Percentiles rank a stretch among this genome's conserved stretches.
These are phyloP conservation scores for Neolamprologus hecqui DNA, from an alignment of 2,113 vertebrate genomes.

Conservation along the genomic window DNA sequence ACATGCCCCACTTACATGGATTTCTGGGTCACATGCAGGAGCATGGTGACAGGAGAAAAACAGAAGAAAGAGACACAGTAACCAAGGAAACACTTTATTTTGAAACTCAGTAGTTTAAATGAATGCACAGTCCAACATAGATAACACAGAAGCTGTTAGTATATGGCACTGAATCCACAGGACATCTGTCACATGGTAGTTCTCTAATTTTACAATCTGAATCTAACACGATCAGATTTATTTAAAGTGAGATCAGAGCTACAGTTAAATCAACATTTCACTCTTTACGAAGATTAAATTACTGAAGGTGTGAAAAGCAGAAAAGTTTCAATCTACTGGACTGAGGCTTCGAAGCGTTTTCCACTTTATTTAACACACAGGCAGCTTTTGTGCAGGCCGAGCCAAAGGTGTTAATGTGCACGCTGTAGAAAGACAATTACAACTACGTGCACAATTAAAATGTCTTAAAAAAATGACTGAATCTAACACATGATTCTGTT, in stretches of 20 bases:
- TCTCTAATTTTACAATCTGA: not conserved
- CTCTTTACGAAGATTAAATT: not conserved
- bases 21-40: not conserved
- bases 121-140: not conserved
- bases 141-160: not conserved
- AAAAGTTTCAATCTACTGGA: fast-evolving
- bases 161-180: fast-evolving
- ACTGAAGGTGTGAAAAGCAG: not conserved
- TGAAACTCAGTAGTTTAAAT: not conserved
- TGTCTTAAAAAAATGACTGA: not conserved
- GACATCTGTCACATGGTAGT: fast-evolving
- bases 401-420: not conserved
- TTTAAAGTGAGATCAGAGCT: not conserved
- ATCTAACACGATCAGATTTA: not conserved
- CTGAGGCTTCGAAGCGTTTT: not conserved
- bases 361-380: not conserved
- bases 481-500: not conserved
- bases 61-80: not conserved
- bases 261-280: not conserved
- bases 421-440: not conserved
- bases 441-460: too few relatives aligned
- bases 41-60: not conserved
- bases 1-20: not conserved
- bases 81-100: not conserved
- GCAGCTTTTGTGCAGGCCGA: not conserved